Evolutionary conservation across 2,113 vertebrate species (phyloP).

Genomic region (Embiotoca jacksoni): DNA sequence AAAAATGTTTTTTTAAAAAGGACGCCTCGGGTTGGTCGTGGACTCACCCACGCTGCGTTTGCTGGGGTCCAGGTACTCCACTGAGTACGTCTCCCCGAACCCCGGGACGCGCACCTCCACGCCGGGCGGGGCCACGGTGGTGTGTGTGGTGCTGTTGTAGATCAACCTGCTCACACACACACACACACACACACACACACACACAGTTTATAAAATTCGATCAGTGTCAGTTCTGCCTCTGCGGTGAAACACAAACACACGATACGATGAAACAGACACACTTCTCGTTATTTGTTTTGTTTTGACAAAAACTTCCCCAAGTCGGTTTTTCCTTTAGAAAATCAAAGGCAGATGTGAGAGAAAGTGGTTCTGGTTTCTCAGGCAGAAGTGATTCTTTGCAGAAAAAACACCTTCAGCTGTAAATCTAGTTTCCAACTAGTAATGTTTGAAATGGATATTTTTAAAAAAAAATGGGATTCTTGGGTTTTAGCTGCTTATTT

Average conservation of each 20-base stretch:
- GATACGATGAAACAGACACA: not conserved
- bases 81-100: conserved; percentile 91
- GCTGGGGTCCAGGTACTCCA: conserved; percentile 97
- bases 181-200: not conserved
- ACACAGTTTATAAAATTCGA: not conserved
- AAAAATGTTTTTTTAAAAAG: too few relatives aligned
- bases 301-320: conserved; percentile 22
- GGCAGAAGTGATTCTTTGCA: conserved; percentile 6
- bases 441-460: too few relatives aligned
- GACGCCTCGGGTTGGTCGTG: accelerated
- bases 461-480: too few relatives aligned
- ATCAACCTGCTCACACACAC: conserved; percentile 83
- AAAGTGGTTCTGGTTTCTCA: not conserved
- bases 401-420: too few relatives aligned
- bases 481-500: too few relatives aligned
- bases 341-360: not conserved
- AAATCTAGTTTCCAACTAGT: too few relatives aligned
- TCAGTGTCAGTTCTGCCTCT: conserved; percentile 22
- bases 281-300: conserved; percentile 8
- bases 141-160: conserved; percentile 91
- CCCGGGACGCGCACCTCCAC: conserved; percentile 93
- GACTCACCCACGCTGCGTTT: conserved; percentile 91
- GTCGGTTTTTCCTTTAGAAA: not conserved
- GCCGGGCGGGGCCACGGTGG: conserved; percentile 88
- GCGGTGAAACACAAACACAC: not conserved